These are phyloP conservation scores for Drosophila tripunctata DNA, from an alignment of 2,888 invertebrate species.

Conservation along the genomic window DNA sequence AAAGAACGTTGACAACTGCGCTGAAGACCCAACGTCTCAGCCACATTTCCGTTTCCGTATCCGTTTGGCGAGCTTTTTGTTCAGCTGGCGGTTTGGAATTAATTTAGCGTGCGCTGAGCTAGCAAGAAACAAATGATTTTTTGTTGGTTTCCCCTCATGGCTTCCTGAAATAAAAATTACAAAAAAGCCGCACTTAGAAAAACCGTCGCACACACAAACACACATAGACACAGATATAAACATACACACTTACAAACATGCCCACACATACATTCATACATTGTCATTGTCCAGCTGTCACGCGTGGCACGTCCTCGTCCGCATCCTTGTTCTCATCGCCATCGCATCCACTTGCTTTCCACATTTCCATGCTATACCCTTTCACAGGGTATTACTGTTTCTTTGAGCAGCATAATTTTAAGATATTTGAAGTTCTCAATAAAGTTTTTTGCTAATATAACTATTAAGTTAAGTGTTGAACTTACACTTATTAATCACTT, in stretches of 20 bases:
- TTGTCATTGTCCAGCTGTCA: conserved; percentile 78
- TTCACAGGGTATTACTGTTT: background rate
- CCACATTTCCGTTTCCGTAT: conserved; percentile 78
- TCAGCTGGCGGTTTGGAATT: conserved; percentile 68
- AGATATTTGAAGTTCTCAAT: background rate
- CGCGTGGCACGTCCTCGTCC: conserved; percentile 63
- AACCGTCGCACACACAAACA: conserved; percentile 24
- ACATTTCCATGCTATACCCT: conserved; percentile 46
- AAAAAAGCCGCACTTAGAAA: conserved; percentile 55
- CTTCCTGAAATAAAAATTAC: conserved; percentile 61
- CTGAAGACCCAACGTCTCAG: conserved; percentile 64
- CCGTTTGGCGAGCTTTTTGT: conserved; percentile 71
- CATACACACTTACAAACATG: conserved; percentile 1
- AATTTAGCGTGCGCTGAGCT: conserved; percentile 77
- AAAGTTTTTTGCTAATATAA: background rate
- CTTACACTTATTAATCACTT: background rate
- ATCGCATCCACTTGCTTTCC: conserved; percentile 34
- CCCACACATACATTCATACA: conserved; percentile 27
- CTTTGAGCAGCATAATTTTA: background rate
- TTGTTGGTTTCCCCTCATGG: conserved; percentile 49
- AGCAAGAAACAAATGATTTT: conserved; percentile 76
- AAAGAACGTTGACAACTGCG: conserved; percentile 60
- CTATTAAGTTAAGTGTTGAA: background rate
- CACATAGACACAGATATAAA: conserved; percentile 2
- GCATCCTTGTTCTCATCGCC: conserved; percentile 15